Conservation (phyloP, 2,888 invertebrate genomes). For the Blastobasis adustella region DNA sequence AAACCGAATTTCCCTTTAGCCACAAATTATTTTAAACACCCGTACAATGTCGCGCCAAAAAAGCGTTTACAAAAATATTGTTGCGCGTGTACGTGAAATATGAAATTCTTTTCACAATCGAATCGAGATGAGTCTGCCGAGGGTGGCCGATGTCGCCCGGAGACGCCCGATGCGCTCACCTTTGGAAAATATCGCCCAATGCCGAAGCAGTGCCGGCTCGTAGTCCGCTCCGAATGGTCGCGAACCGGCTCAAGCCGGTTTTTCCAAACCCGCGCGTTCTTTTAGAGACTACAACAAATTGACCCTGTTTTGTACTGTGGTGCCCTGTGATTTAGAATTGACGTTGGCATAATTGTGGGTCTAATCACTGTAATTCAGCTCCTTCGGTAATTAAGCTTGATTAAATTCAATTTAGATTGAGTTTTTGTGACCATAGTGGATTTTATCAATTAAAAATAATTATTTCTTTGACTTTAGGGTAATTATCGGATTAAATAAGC, state of each 20-base stretch:
- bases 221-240: conserved; percentile 40
- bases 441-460: too few species aligned
- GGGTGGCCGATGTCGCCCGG: conserved; percentile 49
- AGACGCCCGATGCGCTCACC: conserved; percentile 61
- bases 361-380: too few species aligned
- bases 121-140: conserved; percentile 60
- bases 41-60: too few species aligned
- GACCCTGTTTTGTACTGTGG: background rate
- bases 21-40: too few species aligned
- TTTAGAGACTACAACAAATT: conserved; percentile 32
- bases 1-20: too few species aligned
- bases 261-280: conserved; percentile 28
- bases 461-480: too few species aligned
- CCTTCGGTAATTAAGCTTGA: too few species aligned
- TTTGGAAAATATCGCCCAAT: conserved; percentile 65
- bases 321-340: conserved; percentile 1
- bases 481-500: too few species aligned
- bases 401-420: too few species aligned
- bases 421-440: too few species aligned
- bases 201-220: conserved; percentile 65
- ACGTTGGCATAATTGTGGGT: too few species aligned
- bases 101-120: conserved; percentile 62
- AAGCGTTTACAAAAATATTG: too few species aligned
- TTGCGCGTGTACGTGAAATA: conserved; percentile 35
- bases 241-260: conserved; percentile 16